Evolutionary conservation across 1,140 invertebrate species (phyloP), one percentile per base, ranked within the genome.

Genomic region (Diabrotica undecimpunctata): DNA sequence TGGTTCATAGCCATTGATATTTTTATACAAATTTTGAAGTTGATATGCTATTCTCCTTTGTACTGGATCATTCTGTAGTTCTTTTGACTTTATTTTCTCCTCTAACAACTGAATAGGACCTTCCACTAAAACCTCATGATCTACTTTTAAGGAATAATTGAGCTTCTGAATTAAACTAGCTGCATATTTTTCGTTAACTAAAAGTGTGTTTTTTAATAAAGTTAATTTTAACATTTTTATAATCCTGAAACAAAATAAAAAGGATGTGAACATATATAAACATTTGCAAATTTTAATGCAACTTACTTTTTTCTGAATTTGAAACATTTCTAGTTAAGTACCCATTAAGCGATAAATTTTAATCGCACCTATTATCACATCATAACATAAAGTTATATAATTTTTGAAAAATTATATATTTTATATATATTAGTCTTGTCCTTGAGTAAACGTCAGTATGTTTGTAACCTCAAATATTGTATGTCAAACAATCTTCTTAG

Each of bases 21-120:
- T 81, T 36, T 87, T 74, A 76, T 89, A 90, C 7, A 95, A 83
- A 39, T 80, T 77, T 72, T 95, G 86, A 12, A 96, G 81, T 53
- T 82, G 81, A 73, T 87, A 74, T 38, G 87, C 82, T 53, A 95
- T 84, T 76, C 83, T 81, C 51, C 83, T 77, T 78, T 96, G 94
- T 75, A 89, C 84, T 5, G 83, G 72, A 80, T 96, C 93, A 54
- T 82, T 75, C 56, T 83, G 74, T 39, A 92, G 72, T 75, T 89
- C 82, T 0, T 87, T 86, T 38, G 78, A 79, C 37, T 78, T 70
- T 12, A 94, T 83, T 79, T 86, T 88, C 59, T 83, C 73, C 41
- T 83, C 74, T 55, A 89, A 82, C 9, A 62, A 25, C n/a, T 55
- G 62, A 3, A 75, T 10, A 6, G 75, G 75, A 3, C 73, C 73